Base-by-base conservation (phyloP, 2,113 vertebrate genomes). In the Melospiza melodia region DNA sequence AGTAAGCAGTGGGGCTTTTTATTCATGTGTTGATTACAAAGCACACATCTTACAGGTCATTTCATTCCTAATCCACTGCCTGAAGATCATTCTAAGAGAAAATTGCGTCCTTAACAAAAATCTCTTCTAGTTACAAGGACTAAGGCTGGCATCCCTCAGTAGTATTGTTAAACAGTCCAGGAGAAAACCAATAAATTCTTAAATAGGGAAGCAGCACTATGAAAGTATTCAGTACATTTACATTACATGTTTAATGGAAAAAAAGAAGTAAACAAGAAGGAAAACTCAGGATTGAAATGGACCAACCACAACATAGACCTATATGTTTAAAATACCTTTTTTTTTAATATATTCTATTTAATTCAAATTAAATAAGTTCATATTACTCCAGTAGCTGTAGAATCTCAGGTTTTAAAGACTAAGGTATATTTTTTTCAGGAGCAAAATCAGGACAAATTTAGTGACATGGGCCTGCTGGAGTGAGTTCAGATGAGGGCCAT, bases 21-120 rank as follows among this genome's bases (percentile, higher is more conserved):
- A 71, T 94, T 86, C 68, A 43, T 80, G 12, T 63, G 55, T 55
- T 74, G 80, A 92, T 90, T 93, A 89, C 30, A 81, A 90, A 87
- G 65, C 48, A 78, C 15, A 4, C 20, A 73, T 78, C 15, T 87
- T 68, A 89, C 66, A 76, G 37, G 62, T 81, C 9, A 89, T 48
- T 90, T 86, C 62, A 65, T 81, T 75, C 63, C 49, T 63, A 89
- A 81, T 81, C 28, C 22, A 16, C 17, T 84, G 23, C 62, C 48
- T 75, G 57, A 86, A 72, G 35, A n/a, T 71, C 35, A 52, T 77
- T 84, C 19, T 57, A 75, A 92, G 17, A 71, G 51, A 90, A 95
- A 95, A 95, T 11, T 78, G 20, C 28, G 30, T 67, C 59, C 55
- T 54, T 87, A 71, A 92, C n/a, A 92, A 51, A 76, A 83, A 58